A percentile compares a stretch with the other conserved stretches of the same genome.
Evolutionary conservation across 2,113 vertebrate genomes (phyloP).

Genomic region (Catharus minimus): DNA sequence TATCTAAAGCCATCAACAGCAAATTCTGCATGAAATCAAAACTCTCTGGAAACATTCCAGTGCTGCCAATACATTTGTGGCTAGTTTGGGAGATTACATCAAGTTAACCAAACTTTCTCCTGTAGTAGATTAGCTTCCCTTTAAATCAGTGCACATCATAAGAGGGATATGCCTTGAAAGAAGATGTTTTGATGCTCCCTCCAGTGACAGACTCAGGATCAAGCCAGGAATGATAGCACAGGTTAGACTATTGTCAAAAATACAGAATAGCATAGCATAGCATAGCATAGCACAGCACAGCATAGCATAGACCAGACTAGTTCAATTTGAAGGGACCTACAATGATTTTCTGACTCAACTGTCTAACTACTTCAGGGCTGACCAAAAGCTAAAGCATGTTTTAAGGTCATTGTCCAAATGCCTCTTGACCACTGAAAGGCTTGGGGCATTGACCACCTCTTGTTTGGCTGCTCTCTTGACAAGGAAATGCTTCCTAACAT

Average conservation of each 20-base stretch:
- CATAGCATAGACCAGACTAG: background rate
- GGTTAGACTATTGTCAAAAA: background rate
- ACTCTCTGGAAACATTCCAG: background rate
- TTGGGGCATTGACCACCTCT: background rate
- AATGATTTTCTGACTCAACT: background rate
- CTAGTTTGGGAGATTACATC: background rate
- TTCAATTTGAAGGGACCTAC: background rate
- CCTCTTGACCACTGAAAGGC: background rate
- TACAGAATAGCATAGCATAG: background rate
- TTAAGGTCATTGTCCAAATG: background rate
- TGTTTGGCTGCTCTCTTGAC: background rate
- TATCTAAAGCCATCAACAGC: background rate
- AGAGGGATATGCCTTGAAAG: background rate
- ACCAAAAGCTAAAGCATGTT: background rate
- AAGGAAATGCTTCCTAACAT: background rate
- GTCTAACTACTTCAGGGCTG: background rate
- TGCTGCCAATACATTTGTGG: background rate
- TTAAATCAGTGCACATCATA: background rate
- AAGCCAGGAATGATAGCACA: background rate
- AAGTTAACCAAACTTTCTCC: background rate
- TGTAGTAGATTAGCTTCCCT: background rate
- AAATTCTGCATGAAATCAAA: background rate
- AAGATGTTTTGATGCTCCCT: background rate
- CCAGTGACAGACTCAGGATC: background rate
- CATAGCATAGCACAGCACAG: background rate